phyloP scores from a whole-genome alignment of 2,113 vertebrate species.

The Mionectes macconnelli region DNA sequence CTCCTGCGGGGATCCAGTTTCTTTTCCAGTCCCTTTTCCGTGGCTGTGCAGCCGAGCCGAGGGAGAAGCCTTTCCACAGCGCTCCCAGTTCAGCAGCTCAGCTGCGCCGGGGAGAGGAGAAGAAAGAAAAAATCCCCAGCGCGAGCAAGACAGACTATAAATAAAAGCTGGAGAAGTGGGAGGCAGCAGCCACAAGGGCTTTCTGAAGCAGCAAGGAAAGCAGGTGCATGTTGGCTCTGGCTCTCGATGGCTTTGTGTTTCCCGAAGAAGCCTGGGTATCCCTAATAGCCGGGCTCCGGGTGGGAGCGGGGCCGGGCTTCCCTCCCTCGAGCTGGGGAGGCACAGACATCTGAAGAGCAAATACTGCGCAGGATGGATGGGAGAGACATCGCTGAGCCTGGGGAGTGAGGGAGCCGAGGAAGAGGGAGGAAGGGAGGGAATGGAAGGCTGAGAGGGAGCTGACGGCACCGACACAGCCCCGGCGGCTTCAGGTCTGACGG shows the following conservation, averaged over 20 bases:
- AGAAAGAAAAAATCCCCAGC: background rate
- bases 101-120: background rate
- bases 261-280: slow-evolving; percentile 15
- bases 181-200: slow-evolving; percentile 56
- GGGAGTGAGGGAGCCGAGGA: background rate
- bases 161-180: slow-evolving; percentile 64
- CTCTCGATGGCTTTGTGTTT: slow-evolving; percentile 13
- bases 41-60: accelerated
- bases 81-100: slow-evolving; percentile 19
- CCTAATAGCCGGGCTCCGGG: background rate
- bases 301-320: background rate
- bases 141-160: slow-evolving; percentile 62
- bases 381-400: background rate
- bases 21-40: background rate
- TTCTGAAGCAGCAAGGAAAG: slow-evolving; percentile 52
- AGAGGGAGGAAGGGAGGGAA: background rate
- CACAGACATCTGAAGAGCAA: background rate
- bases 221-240: background rate
- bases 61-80: background rate
- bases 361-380: background rate
- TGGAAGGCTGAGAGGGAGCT: background rate
- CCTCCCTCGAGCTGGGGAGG: background rate
- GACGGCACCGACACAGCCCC: background rate
- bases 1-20: background rate
- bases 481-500: background rate